Base-by-base conservation (phyloP, 2,888 invertebrate genomes). In the Thymelicus acteon region DNA sequence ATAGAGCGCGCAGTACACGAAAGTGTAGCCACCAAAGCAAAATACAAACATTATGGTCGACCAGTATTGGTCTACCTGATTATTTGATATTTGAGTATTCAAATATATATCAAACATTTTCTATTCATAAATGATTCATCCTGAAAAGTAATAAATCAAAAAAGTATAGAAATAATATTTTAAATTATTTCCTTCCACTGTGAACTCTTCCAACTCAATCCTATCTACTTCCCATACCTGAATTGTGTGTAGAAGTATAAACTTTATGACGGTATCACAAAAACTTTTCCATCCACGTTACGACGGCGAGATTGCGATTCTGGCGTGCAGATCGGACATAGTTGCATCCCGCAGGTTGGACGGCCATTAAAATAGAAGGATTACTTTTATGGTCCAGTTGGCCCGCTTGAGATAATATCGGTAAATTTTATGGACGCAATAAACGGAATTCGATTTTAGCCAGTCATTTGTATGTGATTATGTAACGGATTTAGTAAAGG, bases 371-470 rank as follows among this genome's bases (percentile, higher is more conserved):
- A 92, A 90, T 91, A 88, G 88, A 89, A 89, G 91, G 92, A 91
- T 92, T 92, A 91, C 91, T 91, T 92, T 92, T 91, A 92, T 91
- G 76, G 87, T 87, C 84, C 85, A 79, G 86, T 90, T 90, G 88
- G 89, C 88, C 82, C 89, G 90, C 86, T 90, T 87, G 87, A 91
- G 92, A 91, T 91, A 91, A 92, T 92, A 92, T 92, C 90, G 88
- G 89, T 87, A 89, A 90, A 92, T 91, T 93, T 93, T 92, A 92
- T 91, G 89, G 83, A 82, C 82, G 90, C 85, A 91, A 91, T 92
- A 92, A 92, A 91, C 88, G 88, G 87, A 88, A 89, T 92, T 91
- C 90, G 89, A 91, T 90, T 91, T 91, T 90, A 90, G 87, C 87
- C 86, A 89, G 88, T 91, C 88, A 88, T 89, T 87, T 88, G 88